These are phyloP conservation scores for Otis tarda DNA, from an alignment of 2,113 vertebrate species.

Conservation along the genomic window DNA sequence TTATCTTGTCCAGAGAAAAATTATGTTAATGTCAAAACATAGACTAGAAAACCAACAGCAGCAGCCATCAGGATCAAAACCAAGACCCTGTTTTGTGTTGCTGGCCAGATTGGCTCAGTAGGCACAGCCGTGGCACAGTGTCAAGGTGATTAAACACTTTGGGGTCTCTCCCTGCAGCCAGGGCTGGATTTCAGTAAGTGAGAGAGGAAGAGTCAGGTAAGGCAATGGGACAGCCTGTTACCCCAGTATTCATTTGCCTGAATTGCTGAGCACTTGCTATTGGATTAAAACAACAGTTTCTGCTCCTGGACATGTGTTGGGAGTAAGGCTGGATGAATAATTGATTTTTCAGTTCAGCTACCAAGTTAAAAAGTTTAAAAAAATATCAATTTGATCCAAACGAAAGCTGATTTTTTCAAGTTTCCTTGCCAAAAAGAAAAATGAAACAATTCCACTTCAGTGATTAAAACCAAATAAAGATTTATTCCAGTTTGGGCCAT, in stretches of 20 bases:
- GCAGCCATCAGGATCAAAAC: background rate
- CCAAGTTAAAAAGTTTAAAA: background rate
- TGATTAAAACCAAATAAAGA: slow-evolving; percentile 29
- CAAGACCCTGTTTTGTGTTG: background rate
- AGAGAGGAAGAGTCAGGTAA: background rate
- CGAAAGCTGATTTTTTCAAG: background rate
- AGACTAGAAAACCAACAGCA: background rate
- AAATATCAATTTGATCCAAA: slow-evolving; percentile 29
- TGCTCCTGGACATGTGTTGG: slow-evolving; percentile 6
- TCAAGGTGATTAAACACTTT: background rate
- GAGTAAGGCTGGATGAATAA: slow-evolving; percentile 23
- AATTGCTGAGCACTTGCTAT: background rate
- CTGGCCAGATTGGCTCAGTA: background rate
- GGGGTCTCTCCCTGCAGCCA: background rate
- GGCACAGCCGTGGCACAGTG: background rate
- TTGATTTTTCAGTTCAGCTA: slow-evolving; percentile 58
- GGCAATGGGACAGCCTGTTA: background rate
- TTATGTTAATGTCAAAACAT: background rate
- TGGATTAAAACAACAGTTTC: background rate
- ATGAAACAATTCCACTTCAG: slow-evolving; percentile 20
- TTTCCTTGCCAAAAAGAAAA: slow-evolving; percentile 53
- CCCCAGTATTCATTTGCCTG: background rate
- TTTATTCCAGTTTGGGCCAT: background rate
- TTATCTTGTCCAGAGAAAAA: background rate
- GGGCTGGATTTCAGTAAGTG: background rate